Conservation (phyloP, 2,888 invertebrate genomes). For the Chorisops tibialis region DNA sequence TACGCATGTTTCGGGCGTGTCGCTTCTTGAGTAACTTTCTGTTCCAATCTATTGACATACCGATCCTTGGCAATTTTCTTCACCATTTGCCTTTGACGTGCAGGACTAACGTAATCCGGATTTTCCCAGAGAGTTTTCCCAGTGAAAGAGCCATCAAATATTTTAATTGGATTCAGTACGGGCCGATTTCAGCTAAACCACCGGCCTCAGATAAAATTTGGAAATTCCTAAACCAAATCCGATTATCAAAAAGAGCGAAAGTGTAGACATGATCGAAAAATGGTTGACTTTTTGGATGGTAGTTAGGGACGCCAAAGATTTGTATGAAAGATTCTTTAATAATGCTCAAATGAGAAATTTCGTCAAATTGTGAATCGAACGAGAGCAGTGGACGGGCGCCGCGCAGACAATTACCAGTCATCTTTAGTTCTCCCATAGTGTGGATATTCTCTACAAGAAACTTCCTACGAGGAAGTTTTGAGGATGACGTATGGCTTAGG, state of each 20-base stretch:
- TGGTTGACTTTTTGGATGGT: constrained; percentile 98
- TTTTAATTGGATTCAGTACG: constrained; percentile 84
- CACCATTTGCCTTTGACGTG: constrained; percentile 72
- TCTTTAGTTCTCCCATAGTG: constrained; percentile 95
- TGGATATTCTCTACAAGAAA: constrained; percentile 95
- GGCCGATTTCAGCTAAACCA: constrained; percentile 91
- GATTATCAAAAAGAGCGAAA: constrained; percentile 85
- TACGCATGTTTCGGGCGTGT: constrained; percentile 72
- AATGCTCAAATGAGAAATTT: constrained; percentile 70
- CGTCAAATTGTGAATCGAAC: constrained; percentile 79
- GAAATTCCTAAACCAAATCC: constrained; percentile 97
- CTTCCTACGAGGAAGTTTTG: too few relatives aligned
- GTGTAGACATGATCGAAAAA: constrained; percentile 96
- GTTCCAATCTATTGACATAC: constrained; percentile 75
- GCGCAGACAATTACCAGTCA: constrained; percentile 95
- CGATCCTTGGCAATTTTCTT: constrained; percentile 65
- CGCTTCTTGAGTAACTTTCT: constrained; percentile 71
- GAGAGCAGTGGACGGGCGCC: constrained; percentile 92
- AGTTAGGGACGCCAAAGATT: constrained; percentile 89
- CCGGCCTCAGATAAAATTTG: constrained; percentile 97
- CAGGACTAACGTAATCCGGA: constrained; percentile 84
- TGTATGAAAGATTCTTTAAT: constrained; percentile 80
- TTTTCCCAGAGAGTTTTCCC: constrained; percentile 93
- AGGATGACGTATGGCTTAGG: too few relatives aligned
- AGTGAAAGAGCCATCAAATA: constrained; percentile 93